A percentile compares a stretch with the other conserved stretches of the same genome.
phyloP scores from a whole-genome alignment of 35 echinoderm and acorn worm species.

The Strongylocentrotus purpuratus region DNA sequence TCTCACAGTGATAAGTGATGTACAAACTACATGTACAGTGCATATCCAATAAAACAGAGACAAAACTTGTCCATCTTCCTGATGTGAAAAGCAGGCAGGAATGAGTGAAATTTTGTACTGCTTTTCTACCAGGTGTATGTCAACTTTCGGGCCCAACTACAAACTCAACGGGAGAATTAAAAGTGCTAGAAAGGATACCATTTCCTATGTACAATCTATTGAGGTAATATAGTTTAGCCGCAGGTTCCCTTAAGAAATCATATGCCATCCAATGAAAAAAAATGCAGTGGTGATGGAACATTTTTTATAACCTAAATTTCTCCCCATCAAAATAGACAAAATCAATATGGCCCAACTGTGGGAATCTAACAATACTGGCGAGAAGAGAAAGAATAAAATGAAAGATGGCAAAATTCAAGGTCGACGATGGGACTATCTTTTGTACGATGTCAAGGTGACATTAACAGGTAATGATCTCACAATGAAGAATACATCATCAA shows the following conservation, averaged over 20 bases:
- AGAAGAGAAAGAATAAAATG: background rate
- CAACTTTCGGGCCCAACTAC: background rate
- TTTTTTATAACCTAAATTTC: background rate
- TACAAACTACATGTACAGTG: too few relatives aligned
- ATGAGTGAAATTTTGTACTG: too few relatives aligned
- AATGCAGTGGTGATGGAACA: background rate
- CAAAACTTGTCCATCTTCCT: too few relatives aligned
- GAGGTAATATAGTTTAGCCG: background rate
- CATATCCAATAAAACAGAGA: too few relatives aligned
- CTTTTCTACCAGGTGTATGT: too few relatives aligned
- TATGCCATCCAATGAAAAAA: too few relatives aligned
- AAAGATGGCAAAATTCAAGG: background rate
- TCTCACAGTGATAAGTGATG: too few relatives aligned
- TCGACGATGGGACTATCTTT: background rate
- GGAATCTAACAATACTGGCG: background rate
- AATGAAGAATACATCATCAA: slow-evolving; percentile 3
- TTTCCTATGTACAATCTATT: background rate
- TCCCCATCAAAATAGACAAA: background rate
- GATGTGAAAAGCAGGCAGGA: too few relatives aligned
- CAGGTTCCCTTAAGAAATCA: background rate
- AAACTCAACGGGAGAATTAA: background rate
- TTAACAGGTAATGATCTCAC: background rate
- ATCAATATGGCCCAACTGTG: too few relatives aligned
- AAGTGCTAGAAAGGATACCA: background rate
- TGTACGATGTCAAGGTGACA: background rate